Evolutionary conservation across 2,888 invertebrate genomes (phyloP), one percentile per base, ranked within the genome.

Genomic region (Mythimna lalbum): DNA sequence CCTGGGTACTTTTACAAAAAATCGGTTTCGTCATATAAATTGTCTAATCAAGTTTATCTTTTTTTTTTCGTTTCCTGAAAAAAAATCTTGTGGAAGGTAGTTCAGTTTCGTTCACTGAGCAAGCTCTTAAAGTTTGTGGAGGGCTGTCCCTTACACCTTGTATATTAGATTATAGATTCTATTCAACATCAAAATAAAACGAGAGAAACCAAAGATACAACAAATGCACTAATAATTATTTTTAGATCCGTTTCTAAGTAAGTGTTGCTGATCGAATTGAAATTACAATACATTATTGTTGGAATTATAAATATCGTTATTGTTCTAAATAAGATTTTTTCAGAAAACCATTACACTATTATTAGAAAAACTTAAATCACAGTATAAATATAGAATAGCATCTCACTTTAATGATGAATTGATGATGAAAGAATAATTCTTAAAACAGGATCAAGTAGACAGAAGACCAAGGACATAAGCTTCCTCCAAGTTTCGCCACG

Each of bases 311-410:
- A 67, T 21, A 7, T 1, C 49, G 10, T n/a, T 43, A 2, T 67
- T 72, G 33, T 71, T 47, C 74, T 74, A 47, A 43, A 43, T 43
- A 36, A 1, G 55, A 27, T 72, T 39, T 56, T 23, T 56, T 39
- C 21, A 33, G 68, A 76, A 76, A 27, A 50, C n/a, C 12, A 56
- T 49, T 67, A 21, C 9, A 27, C 12, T 55, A 55, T 65, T 36
- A 55, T 74, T 36, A 64, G 21, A 74, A 74, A 9, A 65, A 74
- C 19, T 5, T 63, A 43, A 27, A 27, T 0, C n/a, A 31, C 14
- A 21, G 19, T 31, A 4, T 4, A 53, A 14, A 19, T 21, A 53
- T 21, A 9, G 21, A 36, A 21, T 10, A 21, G 10, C 43, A 5
- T 5, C 17, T 43, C 19, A 43, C 43, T 43, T 43, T 7, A n/a